Base-by-base conservation (phyloP, 2,797 vertebrate genomes). In the Rhodeus uyekii region DNA sequence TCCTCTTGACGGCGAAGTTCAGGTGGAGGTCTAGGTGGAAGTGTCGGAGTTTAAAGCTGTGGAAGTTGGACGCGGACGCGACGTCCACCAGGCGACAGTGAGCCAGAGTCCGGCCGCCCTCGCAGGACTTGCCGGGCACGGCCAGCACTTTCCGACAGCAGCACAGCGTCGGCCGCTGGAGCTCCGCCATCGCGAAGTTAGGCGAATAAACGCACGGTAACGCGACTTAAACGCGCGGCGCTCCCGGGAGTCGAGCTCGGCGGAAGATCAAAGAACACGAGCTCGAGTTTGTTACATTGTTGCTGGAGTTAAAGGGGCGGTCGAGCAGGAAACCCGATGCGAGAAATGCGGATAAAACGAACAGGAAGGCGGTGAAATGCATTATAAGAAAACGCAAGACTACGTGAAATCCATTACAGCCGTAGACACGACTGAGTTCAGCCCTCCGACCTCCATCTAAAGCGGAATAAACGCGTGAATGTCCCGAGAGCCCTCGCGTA, bases 21-120 rank as follows among this genome's bases (percentile, higher is more conserved):
- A 98, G 87, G 88, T 95, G 93, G 88, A 98, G 94, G 91, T 97
- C 96, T 85, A 98, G 93, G 89, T 96, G 96, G 90, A 98, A 95
- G 92, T 98, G 97, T 32, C 90, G 90, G 85, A 97, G 93, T 86
- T 90, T 92, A 92, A 97, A 98, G 90, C 93, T 92, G 88, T 93
- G 91, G 88, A 96, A 96, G 94, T 96, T 98, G 8, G 96, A 97
- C 1, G 95, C 95, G 2, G 97, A 97, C 1, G 96, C 96, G 81
- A 97, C 94, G 85, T 98, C 97, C 75, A 94, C 90, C 83, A 94
- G 92, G 84, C 93, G 91, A 87, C 92, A 90, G 48, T 90, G 93
- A 76, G 89, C 36, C 58, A 87, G 58, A 78, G 87, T 86, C 85
- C 89, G 90, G 68, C 79, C 64, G 48, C 84, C 75, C 86, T 92